Percentiles rank a stretch among this genome's conserved stretches.
phyloP scores from a whole-genome alignment of 2,113 vertebrate genomes.

The human region GRCh38 chr2:173738501-173739000 shows the following conservation, averaged over 20 bases:
- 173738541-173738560: background rate
- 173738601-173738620: background rate
- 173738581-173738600: background rate
- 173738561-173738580: background rate
- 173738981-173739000: background rate
- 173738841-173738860: slow-evolving; percentile 16
- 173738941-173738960: slow-evolving; percentile 12
- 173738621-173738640: background rate
- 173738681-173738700: background rate
- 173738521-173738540: background rate
- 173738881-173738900: slow-evolving; percentile 41
- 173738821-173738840: background rate
- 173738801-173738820: background rate
- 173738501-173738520: background rate
- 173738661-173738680: background rate
- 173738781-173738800: background rate
- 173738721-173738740: background rate
- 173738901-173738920: slow-evolving; percentile 7
- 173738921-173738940: slow-evolving; percentile 6
- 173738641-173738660: background rate
- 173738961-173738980: background rate
- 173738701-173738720: background rate
- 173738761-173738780: background rate
- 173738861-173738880: slow-evolving; percentile 28
- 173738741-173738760: fast-evolving